phyloP scores from a whole-genome alignment of 2,888 invertebrate species.

The Agrotis exclamationis region DNA sequence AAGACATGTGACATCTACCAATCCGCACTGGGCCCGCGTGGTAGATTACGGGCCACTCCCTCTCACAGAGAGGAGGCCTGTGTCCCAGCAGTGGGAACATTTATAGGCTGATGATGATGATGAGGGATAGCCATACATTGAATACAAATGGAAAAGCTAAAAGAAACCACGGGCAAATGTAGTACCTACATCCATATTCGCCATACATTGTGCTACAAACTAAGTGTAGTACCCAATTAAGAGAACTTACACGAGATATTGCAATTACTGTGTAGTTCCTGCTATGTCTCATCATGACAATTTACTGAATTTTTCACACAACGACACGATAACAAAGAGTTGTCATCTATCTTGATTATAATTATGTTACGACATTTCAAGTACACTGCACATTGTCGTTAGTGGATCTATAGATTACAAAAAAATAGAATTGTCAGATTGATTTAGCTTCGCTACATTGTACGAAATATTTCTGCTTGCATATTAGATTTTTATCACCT shows the following conservation, averaged over 20 bases:
- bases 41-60: too few species aligned
- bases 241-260: constrained; percentile 33
- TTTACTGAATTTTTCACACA: constrained; percentile 39
- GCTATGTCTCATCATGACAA: constrained; percentile 21
- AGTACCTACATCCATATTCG: background rate
- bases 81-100: too few species aligned
- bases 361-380: constrained; percentile 9
- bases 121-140: background rate
- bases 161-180: background rate
- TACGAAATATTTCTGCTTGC: too few species aligned
- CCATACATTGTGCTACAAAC: background rate
- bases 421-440: too few species aligned
- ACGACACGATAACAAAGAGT: constrained; percentile 18
- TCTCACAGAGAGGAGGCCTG: too few species aligned
- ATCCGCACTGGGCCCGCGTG: too few species aligned
- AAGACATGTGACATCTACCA: too few species aligned
- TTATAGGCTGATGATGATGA: too few species aligned
- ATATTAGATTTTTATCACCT: too few species aligned
- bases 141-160: background rate
- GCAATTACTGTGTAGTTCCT: constrained; percentile 50
- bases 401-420: constrained; percentile 19
- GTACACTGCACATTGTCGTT: constrained; percentile 10
- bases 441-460: too few species aligned
- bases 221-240: constrained; percentile 35
- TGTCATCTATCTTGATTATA: constrained; percentile 30